Evolutionary conservation across 2,113 vertebrate genomes (phyloP), one percentile per base, ranked within the genome.

Genomic region (Heterotis niloticus): DNA sequence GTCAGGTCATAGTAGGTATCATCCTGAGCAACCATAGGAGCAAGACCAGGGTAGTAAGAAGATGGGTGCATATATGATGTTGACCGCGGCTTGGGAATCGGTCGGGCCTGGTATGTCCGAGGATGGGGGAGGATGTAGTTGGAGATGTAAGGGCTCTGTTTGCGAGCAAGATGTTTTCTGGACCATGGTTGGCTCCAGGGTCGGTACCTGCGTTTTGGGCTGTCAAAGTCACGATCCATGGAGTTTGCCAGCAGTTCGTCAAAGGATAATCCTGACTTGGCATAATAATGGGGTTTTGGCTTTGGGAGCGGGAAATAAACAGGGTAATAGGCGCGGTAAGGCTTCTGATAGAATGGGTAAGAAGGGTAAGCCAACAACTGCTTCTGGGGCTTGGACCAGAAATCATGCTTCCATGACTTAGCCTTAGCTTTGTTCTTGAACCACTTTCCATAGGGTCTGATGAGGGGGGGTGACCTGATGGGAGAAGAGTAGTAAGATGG

Each of bases 101-200:
- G 92, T 62, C 90, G 79, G 81, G 86, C 85, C 85, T 92, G 94
- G 90, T 94, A 95, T 81, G 94, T 94, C 90, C 95, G 91, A 86
- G 94, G 94, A 84, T 92, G 92, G 85, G 92, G 92, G 56, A 93
- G 91, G 88, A 97, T 96, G 87, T 94, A 94, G 88, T 96, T 96
- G 84, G 95, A 93, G 82, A 95, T 89, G 82, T 93, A 92, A 79
- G 90, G 90, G 69, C 81, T 81, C 79, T 88, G 83, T 72, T 90
- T 84, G 78, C 86, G 82, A 24, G 81, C 86, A 4, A 85, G 81
- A 0, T 81, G 77, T 20, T 90, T 89, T 62, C 88, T 88, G 88
- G 85, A 85, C 81, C 68, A 79, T 84, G 68, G 26, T 24, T 92
- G 93, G 51, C 87, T 85, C 79, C 89, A 86, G 1, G 83, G 88